These are phyloP conservation scores for Grammomys dolichurus DNA, from an alignment of 2,113 vertebrate species.

Conservation along the genomic window DNA sequence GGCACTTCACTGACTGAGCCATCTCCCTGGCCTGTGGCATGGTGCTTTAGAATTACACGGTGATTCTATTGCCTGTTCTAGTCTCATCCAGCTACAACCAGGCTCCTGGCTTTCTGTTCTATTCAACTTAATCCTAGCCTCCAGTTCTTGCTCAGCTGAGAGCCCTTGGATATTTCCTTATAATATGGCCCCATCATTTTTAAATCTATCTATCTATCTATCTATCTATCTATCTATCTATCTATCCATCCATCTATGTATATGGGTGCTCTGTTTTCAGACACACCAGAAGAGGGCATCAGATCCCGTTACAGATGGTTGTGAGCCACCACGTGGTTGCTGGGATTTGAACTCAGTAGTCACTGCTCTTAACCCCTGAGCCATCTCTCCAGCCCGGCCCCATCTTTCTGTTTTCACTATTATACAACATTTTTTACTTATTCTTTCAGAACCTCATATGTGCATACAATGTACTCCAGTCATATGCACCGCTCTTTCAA, in stretches of 20 bases:
- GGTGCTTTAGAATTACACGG: neutral
- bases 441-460: neutral
- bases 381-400: too few relatives aligned
- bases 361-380: too few relatives aligned
- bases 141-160: neutral
- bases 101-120: neutral
- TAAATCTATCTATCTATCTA: too few relatives aligned
- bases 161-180: neutral
- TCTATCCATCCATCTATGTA: too few relatives aligned
- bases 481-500: neutral
- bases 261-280: too few relatives aligned
- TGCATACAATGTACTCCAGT: neutral
- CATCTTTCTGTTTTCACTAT: neutral
- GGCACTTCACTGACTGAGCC: too few relatives aligned
- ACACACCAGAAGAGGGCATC: too few relatives aligned
- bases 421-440: neutral
- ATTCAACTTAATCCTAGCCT: neutral
- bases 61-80: neutral
- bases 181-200: too few relatives aligned
- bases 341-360: too few relatives aligned
- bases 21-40: neutral
- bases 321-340: too few relatives aligned
- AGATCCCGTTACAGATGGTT: too few relatives aligned
- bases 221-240: too few relatives aligned
- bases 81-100: neutral